Conservation (phyloP, 2,888 invertebrate species). For the Drosophila anceps region DNA sequence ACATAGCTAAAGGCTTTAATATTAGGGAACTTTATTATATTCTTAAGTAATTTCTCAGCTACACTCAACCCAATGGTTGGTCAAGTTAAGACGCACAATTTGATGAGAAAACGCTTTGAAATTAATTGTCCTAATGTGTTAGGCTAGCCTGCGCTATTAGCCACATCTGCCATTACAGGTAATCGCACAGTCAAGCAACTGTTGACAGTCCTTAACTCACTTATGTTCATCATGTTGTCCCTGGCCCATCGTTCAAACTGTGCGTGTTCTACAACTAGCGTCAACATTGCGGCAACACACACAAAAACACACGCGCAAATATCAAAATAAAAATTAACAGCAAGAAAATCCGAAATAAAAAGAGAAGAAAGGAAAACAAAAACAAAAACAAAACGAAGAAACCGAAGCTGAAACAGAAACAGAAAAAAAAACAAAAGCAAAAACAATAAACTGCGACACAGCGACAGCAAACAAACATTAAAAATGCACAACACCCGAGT, state of each 20-base stretch:
- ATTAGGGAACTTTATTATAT: background rate
- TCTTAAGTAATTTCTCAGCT: too few species aligned
- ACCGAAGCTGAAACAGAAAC: background rate
- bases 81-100: too few species aligned
- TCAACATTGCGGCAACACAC: constrained; percentile 56
- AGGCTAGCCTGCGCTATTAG: background rate
- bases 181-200: background rate
- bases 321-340: constrained; percentile 30
- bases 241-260: constrained; percentile 58
- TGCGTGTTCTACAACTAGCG: constrained; percentile 65
- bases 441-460: constrained; percentile 68
- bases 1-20: too few species aligned
- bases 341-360: constrained; percentile 20
- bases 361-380: constrained; percentile 12
- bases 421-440: too few species aligned
- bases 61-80: too few species aligned
- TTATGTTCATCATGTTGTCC: constrained; percentile 14
- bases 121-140: too few species aligned
- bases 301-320: constrained; percentile 15
- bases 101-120: too few species aligned
- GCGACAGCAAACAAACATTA: constrained; percentile 74
- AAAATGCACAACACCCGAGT: constrained; percentile 62
- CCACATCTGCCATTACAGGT: background rate
- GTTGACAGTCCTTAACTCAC: background rate
- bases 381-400: constrained; percentile 41